Evolutionary conservation across 2,888 invertebrate genomes (phyloP), one percentile per base, ranked within the genome.

Genomic region (Macrophya annulata): DNA sequence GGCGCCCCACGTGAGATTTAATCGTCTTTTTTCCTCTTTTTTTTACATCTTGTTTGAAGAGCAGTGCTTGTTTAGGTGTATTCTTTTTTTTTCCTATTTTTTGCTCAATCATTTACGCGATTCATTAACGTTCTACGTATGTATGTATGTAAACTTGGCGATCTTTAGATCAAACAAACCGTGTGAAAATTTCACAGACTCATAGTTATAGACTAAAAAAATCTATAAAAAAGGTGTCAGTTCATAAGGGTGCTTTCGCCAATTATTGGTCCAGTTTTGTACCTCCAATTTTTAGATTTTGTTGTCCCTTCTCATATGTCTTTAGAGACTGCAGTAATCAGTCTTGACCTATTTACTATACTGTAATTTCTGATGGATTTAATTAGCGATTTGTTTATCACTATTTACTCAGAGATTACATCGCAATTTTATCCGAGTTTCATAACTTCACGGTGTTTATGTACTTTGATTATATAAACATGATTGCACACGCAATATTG

Each of bases 1-100:
- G 40, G 91, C 94, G 43, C 94, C 93, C 40, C 90, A 93, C 86
- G 94, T 94, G 88, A 91, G 92, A 62, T 62, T 62, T 17, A 9
- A 12, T 21, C 12, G 21, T 37, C 31, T 31, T 51, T 77, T 55
- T 51, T n/a, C 43, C n/a, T 37, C 12, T 12, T 3, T 21, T 62
- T 74, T 74, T 45, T 43, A 43, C 15, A 9, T 40, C 40, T 72
- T 40, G 43, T 72, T 72, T 43, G 72, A 43, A 40, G 17, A 40
- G 45, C 72, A 0, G 5, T 72, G 72, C 72, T 68, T 68, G 37
- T 68, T 68, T 37, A 68, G 40, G 72, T 21, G 37, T 71, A 71
- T n/a, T 71, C 6, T 21, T 62, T 31, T 62, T 31, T 8, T 31
- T 4, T 0, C 31, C 17, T 1, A n/a, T 21, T 72, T 43, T 72